Percentiles rank a stretch among this genome's conserved stretches.
Evolutionary conservation across 2,888 invertebrate genomes (phyloP).

Genomic region (Dasypolia templi): DNA sequence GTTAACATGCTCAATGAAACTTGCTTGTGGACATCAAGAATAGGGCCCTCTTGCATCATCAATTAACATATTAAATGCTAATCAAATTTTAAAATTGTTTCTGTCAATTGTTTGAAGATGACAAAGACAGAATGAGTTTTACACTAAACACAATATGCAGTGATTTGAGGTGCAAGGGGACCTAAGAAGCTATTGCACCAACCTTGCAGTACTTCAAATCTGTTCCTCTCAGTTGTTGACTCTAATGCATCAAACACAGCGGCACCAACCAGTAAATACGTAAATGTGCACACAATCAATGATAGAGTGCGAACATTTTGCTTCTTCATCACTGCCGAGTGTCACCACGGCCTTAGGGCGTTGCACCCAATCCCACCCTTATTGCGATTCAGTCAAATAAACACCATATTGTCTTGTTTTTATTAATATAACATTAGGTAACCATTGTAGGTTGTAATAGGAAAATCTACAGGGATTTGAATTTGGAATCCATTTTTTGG

Average conservation of each 20-base stretch:
- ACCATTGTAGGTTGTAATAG: slow-evolving; percentile 76
- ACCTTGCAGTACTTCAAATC: slow-evolving; percentile 97
- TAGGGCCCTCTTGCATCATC: background rate
- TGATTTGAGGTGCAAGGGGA: background rate
- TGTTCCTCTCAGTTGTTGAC: slow-evolving; percentile 98
- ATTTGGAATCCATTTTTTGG: slow-evolving; percentile 74
- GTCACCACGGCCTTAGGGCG: slow-evolving; percentile 82
- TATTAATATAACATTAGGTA: slow-evolving; percentile 71
- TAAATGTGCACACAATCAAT: slow-evolving; percentile 99
- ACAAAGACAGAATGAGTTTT: background rate
- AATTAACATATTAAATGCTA: background rate
- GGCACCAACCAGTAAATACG: slow-evolving; percentile 99
- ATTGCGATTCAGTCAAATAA: slow-evolving; percentile 73
- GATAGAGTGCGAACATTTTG: slow-evolving; percentile 99
- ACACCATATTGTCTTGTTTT: slow-evolving; percentile 74
- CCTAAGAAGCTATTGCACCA: slow-evolving; percentile 57
- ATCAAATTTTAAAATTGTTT: background rate
- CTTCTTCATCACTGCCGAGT: slow-evolving; percentile 97
- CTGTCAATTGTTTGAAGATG: background rate
- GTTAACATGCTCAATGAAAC: background rate
- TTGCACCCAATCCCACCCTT: slow-evolving; percentile 78
- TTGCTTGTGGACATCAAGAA: background rate
- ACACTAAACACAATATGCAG: background rate
- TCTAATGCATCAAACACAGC: slow-evolving; percentile 99
- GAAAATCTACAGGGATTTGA: slow-evolving; percentile 64